Base-by-base conservation (phyloP, 2,113 vertebrate genomes). In the Nesoenas mayeri region DNA sequence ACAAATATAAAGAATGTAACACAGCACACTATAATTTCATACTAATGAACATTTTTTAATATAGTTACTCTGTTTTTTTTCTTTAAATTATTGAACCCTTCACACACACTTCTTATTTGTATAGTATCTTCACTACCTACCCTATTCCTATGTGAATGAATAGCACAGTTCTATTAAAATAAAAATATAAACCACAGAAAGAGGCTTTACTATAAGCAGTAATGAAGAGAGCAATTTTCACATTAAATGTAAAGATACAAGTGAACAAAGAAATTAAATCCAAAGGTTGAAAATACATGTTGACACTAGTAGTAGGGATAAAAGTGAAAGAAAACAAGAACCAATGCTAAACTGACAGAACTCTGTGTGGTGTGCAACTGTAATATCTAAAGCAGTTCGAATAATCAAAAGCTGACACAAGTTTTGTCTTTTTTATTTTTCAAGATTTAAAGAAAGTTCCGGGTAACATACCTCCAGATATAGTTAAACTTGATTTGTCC, bases 401-500 rank as follows among this genome's bases (percentile, higher is more conserved):
- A 79, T 40, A 84, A 51, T 18, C 42, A 53, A 56, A 62, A 85
- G 12, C 31, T 93, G 32, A 93, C 34, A 60, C 4, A 79, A 88
- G 18, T 71, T 74, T 88, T 57, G 8, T 80, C 58, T 95, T 93
- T 92, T 88, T 78, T 14, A 64, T 96, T 94, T 73, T 98, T 93
- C 69, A 97, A 99, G 99, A 98, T 89, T 91, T 99, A 98, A 98
- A 98, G 86, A 98, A 98, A 97, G 96, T 99, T 95, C 99, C 99
- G 53, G 96, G 97, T 47, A 98, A 98, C 70, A 98, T 99, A 93
- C 98, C 99, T 80, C 98, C 98, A 83, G 98, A 99, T 95, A 98
- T 99, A 61, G 97, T 99, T 83, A 99, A 98, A 97, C 98, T 99
- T 91, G 99, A 99, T 96, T 95, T 99, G 89, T 99, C 99, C 77